Evolutionary conservation across 1,140 invertebrate species (phyloP).

Genomic region (Triops longicaudatus): DNA sequence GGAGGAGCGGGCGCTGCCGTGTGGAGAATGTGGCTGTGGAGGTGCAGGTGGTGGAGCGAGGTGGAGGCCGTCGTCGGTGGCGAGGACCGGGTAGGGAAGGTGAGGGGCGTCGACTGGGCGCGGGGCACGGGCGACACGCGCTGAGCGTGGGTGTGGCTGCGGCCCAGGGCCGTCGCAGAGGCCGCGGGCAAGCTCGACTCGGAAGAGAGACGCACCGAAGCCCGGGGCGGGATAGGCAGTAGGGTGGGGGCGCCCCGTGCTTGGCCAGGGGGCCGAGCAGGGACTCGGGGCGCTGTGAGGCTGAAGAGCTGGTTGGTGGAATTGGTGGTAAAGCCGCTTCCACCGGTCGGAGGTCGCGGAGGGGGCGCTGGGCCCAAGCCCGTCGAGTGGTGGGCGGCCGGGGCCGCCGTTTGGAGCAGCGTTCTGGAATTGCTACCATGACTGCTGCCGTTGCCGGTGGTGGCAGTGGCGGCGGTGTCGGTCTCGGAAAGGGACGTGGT

Average conservation of each 20-base stretch:
- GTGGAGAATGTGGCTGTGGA: conserved; percentile 17
- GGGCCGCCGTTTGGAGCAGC: too few species aligned
- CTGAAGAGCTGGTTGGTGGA: background rate
- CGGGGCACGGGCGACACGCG: background rate
- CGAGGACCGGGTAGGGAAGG: conserved; percentile 22
- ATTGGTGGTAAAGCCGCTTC: background rate
- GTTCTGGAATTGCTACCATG: background rate
- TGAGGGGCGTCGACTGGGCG: conserved; percentile 42
- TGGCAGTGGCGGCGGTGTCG: background rate
- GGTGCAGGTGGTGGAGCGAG: conserved; percentile 35
- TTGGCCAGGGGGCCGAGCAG: conserved; percentile 47
- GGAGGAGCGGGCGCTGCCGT: conserved; percentile 33
- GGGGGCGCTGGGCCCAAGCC: conserved; percentile 16
- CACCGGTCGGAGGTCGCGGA: conserved; percentile 6
- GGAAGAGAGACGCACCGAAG: conserved; percentile 35
- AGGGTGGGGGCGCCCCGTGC: background rate
- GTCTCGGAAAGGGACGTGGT: conserved; percentile 28
- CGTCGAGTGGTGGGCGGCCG: background rate
- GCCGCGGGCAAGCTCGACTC: conserved; percentile 35
- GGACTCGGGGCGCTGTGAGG: conserved; percentile 50
- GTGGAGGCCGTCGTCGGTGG: conserved; percentile 40
- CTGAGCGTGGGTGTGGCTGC: background rate
- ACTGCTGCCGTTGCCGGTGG: conserved; percentile 3
- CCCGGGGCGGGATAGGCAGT: background rate
- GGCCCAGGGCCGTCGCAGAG: conserved; percentile 5